These are phyloP conservation scores for Apocrypta bakeri DNA, from an alignment of 1,140 invertebrate species.

Conservation along the genomic window DNA sequence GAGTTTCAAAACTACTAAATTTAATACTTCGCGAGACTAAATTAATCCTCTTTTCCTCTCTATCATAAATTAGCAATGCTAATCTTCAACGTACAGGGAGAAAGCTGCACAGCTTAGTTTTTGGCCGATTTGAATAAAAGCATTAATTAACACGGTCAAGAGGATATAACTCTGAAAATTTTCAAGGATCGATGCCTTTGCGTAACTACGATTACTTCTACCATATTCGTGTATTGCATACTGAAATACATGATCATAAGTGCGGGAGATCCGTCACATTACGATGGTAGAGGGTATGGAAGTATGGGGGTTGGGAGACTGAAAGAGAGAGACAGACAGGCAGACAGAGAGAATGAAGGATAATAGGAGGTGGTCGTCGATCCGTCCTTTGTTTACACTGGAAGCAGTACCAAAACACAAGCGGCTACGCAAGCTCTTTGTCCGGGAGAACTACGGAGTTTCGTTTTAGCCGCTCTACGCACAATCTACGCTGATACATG, in stretches of 20 bases:
- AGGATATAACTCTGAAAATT: background rate
- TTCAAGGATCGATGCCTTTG: background rate
- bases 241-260: slow-evolving; percentile 15
- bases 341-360: background rate
- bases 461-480: background rate
- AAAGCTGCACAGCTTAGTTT: background rate
- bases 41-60: slow-evolving; percentile 17
- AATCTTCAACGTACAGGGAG: slow-evolving; percentile 13
- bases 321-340: background rate
- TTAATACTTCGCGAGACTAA: slow-evolving; percentile 20
- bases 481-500: background rate
- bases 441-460: background rate
- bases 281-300: background rate
- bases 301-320: background rate
- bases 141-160: slow-evolving; percentile 8
- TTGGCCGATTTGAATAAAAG: slow-evolving; percentile 38
- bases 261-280: background rate
- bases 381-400: slow-evolving; percentile 42
- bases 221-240: background rate
- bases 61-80: slow-evolving; percentile 38
- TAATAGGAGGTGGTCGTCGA: background rate
- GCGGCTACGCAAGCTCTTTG: background rate
- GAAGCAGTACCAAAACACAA: slow-evolving; percentile 33
- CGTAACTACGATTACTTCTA: background rate
- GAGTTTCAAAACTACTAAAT: slow-evolving; percentile 26